These are phyloP conservation scores for Drosophila mimica DNA, from an alignment of 2,888 invertebrate species.

Conservation along the genomic window DNA sequence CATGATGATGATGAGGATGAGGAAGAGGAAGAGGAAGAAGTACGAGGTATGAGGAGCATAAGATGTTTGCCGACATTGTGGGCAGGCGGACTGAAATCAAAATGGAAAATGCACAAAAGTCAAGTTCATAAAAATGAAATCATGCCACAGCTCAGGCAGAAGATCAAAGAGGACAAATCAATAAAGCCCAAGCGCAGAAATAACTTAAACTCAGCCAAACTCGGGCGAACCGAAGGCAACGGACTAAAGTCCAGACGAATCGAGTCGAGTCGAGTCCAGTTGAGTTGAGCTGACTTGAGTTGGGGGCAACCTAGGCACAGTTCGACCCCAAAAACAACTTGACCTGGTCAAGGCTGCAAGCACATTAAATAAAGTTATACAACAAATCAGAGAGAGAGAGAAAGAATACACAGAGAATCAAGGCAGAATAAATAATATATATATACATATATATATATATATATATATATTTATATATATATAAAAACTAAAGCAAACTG, in stretches of 20 bases:
- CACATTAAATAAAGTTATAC: constrained; percentile 81
- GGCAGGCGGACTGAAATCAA: constrained; percentile 35
- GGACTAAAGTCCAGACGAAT: constrained; percentile 7
- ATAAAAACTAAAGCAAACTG: constrained; percentile 78
- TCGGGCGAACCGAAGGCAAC: constrained; percentile 13
- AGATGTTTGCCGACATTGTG: constrained; percentile 17
- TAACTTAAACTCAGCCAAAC: constrained; percentile 42
- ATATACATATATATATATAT: too few species aligned
- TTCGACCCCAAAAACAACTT: constrained; percentile 76
- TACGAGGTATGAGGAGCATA: constrained; percentile 5
- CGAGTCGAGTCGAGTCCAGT: constrained; percentile 5
- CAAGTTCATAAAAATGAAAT: constrained; percentile 82
- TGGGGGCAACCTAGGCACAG: constrained; percentile 43
- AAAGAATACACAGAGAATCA: constrained; percentile 5
- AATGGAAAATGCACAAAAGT: constrained; percentile 66
- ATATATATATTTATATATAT: background rate
- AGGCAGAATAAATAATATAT: constrained; percentile 42
- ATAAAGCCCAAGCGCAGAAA: constrained; percentile 62
- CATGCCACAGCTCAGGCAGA: constrained; percentile 76
- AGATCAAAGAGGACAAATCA: constrained; percentile 83
- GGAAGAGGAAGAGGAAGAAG: constrained; percentile 7
- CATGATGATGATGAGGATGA: constrained; percentile 8
- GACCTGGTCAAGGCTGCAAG: constrained; percentile 83
- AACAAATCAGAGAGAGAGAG: constrained; percentile 44
- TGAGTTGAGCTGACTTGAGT: constrained; percentile 4